A percentile compares a stretch with the other conserved stretches of the same genome.
Evolutionary conservation across 23 tunicate species (phyloP).

Genomic region (Halocynthia aurantium): DNA sequence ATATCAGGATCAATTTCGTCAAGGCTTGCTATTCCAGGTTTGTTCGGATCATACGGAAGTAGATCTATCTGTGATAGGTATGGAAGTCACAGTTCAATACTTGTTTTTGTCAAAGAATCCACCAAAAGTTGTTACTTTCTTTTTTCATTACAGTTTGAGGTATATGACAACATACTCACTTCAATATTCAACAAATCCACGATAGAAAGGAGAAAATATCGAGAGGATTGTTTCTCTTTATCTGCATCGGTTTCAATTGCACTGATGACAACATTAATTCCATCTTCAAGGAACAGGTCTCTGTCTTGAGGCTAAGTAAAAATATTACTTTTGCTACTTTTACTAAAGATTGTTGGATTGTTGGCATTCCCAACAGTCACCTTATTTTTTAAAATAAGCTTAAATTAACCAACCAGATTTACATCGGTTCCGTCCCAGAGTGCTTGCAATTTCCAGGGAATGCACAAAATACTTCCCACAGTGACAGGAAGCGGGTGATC

Average conservation of each 20-base stretch:
- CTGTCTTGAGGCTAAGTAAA: too few relatives aligned
- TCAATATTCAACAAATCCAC: slow-evolving; percentile 4
- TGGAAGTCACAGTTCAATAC: too few relatives aligned
- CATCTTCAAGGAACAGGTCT: not conserved
- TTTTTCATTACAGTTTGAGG: not conserved
- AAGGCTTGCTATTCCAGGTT: not conserved
- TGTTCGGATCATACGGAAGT: not conserved
- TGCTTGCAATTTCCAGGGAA: slow-evolving; percentile 17
- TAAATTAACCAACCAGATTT: not conserved
- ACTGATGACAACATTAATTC: not conserved
- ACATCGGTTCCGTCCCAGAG: not conserved
- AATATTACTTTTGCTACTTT: too few relatives aligned
- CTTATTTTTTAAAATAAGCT: too few relatives aligned
- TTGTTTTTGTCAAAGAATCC: too few relatives aligned
- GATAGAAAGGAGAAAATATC: not conserved
- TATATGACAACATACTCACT: not conserved
- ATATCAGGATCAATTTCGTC: slow-evolving; percentile 22
- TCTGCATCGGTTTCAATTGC: not conserved
- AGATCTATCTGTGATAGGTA: too few relatives aligned
- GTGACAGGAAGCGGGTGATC: slow-evolving; percentile 56
- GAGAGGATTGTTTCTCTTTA: not conserved
- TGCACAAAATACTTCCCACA: slow-evolving; percentile 35
- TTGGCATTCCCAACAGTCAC: too few relatives aligned
- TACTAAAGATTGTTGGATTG: too few relatives aligned
- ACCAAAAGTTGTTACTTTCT: too few relatives aligned